Evolutionary conservation across 2,113 vertebrate genomes (phyloP).

Genomic region (Pleuronectes platessa): DNA sequence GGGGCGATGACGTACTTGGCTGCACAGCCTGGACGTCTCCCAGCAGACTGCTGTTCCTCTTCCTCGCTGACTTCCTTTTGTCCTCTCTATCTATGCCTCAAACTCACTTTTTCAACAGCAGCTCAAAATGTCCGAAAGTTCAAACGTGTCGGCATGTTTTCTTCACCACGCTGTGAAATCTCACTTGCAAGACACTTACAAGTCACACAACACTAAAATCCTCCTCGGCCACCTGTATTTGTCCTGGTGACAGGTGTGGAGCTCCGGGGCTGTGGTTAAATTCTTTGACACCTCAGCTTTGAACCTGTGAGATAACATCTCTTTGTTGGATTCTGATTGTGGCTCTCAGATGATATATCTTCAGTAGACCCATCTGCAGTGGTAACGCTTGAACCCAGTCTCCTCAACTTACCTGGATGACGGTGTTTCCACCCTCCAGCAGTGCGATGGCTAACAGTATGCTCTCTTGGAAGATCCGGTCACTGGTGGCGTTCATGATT

Average conservation of each 20-base stretch:
- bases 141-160: slow-evolving; percentile 9
- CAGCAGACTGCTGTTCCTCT: slow-evolving; percentile 49
- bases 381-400: background rate
- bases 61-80: slow-evolving; percentile 38
- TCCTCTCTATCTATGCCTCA: background rate
- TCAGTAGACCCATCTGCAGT: background rate
- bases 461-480: slow-evolving; percentile 98
- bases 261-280: too few species aligned
- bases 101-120: background rate
- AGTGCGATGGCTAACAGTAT: slow-evolving; percentile 96
- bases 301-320: slow-evolving; percentile 31
- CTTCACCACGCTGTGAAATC: background rate
- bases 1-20: slow-evolving; percentile 52
- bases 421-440: slow-evolving; percentile 97
- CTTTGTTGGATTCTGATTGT: slow-evolving; percentile 33
- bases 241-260: background rate
- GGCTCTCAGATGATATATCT: background rate
- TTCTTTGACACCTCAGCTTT: slow-evolving; percentile 8
- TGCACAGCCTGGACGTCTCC: slow-evolving; percentile 60
- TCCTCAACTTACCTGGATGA: slow-evolving; percentile 90
- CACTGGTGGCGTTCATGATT: slow-evolving; percentile 97
- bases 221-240: background rate
- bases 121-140: slow-evolving; percentile 12
- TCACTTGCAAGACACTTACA: background rate
- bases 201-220: background rate